Conservation (phyloP, 2,797 vertebrate genomes). For the Trachurus trachurus region DNA sequence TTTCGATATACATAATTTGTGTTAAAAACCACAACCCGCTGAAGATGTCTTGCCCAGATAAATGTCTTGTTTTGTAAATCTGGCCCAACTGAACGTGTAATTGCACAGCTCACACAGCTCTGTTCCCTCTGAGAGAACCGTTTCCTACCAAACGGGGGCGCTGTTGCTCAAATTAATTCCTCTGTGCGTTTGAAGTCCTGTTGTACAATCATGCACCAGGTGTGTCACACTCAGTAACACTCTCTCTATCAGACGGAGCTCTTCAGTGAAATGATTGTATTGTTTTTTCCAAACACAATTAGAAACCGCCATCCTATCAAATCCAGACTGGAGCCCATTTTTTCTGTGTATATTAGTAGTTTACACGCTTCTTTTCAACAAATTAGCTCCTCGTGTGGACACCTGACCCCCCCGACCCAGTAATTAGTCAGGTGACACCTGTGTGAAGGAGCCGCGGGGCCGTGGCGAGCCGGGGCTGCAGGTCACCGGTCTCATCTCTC, state of each 20-base stretch:
- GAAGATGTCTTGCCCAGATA: too few species aligned
- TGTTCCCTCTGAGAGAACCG: conserved; percentile 22
- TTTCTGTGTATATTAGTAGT: background rate
- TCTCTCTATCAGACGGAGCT: background rate
- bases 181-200: background rate
- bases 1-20: too few species aligned
- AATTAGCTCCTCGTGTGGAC: conserved; percentile 33
- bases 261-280: background rate
- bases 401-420: conserved; percentile 32
- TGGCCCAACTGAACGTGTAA: too few species aligned
- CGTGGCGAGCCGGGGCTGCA: conserved; percentile 14
- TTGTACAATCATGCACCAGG: background rate
- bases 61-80: too few species aligned
- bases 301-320: background rate
- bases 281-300: background rate
- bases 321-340: conserved; percentile 2
- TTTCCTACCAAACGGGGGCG: conserved; percentile 65
- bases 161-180: conserved; percentile 55
- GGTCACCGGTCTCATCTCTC: conserved; percentile 24
- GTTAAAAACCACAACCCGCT: too few species aligned
- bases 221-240: background rate
- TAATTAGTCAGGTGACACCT: conserved; percentile 41
- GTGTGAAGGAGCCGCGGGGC: conserved; percentile 12
- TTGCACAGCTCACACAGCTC: background rate
- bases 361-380: conserved; percentile 7